phyloP scores from a whole-genome alignment of 2,888 invertebrate genomes.

The Cremastinae sp. region DNA sequence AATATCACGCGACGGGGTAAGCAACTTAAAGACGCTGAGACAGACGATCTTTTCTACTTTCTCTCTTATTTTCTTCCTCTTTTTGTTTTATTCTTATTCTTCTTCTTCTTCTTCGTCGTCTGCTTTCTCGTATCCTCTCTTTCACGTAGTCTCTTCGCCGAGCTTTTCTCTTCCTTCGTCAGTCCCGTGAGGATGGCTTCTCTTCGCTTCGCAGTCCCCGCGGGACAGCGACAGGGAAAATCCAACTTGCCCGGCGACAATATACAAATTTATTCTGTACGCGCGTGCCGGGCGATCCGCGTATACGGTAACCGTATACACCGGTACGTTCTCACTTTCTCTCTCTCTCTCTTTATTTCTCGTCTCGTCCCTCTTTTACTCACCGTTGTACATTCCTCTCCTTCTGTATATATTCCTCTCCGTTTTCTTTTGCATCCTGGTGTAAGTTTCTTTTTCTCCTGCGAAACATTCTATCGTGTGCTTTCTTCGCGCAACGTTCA shows the following conservation, averaged over 20 bases:
- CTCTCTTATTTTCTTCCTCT: slow-evolving; percentile 43
- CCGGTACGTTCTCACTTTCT: slow-evolving; percentile 8
- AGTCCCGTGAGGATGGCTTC: slow-evolving; percentile 21
- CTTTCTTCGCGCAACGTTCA: slow-evolving; percentile 54
- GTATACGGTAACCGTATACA: slow-evolving; percentile 47
- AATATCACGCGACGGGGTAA: slow-evolving; percentile 64
- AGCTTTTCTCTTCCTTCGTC: slow-evolving; percentile 28
- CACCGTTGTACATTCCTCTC: slow-evolving; percentile 10
- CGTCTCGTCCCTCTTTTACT: slow-evolving; percentile 18
- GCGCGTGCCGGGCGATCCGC: slow-evolving; percentile 61
- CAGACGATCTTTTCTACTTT: slow-evolving; percentile 61
- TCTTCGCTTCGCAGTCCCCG: slow-evolving; percentile 53
- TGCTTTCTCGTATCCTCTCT: slow-evolving; percentile 28
- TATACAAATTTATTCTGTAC: slow-evolving; percentile 67
- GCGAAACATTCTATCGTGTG: slow-evolving; percentile 42
- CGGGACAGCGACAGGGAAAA: slow-evolving; percentile 62
- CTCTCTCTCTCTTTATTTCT: slow-evolving; percentile 9
- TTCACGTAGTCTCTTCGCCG: slow-evolving; percentile 33
- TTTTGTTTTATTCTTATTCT: slow-evolving; percentile 23
- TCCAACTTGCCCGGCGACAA: slow-evolving; percentile 66
- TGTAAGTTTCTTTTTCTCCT: slow-evolving; percentile 40
- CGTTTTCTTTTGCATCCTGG: slow-evolving; percentile 14
- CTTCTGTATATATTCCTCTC: slow-evolving; percentile 31
- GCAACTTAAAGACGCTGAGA: slow-evolving; percentile 65
- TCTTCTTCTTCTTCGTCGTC: slow-evolving; percentile 18